Percentiles rank a stretch among this genome's conserved stretches.
Conservation (phyloP, 2,888 invertebrate species). For the Tortricodes alternella region DNA sequence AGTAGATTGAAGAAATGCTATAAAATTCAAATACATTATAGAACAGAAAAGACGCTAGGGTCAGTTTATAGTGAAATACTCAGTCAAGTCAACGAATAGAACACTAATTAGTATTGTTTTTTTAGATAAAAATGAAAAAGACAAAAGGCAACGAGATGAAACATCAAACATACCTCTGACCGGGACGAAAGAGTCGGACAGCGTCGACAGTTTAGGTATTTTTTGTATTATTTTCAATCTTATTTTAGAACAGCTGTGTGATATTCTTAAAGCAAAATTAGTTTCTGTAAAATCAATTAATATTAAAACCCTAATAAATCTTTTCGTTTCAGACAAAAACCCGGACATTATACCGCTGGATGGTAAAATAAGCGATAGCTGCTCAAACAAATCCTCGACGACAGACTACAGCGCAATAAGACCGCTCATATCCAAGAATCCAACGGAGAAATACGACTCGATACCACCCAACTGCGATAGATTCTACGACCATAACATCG, state of each 20-base stretch:
- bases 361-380: constrained; percentile 75
- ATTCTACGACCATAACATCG: constrained; percentile 67
- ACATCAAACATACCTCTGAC: constrained; percentile 74
- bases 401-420: constrained; percentile 73
- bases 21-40: too few relatives aligned
- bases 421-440: constrained; percentile 66
- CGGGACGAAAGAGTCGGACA: constrained; percentile 72
- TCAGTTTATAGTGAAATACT: too few relatives aligned
- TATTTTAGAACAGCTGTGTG: too few relatives aligned
- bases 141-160: constrained; percentile 69
- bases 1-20: too few relatives aligned
- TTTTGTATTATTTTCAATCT: background rate
- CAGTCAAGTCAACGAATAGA: background rate
- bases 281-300: constrained; percentile 24
- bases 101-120: constrained; percentile 20
- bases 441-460: constrained; percentile 67
- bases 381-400: constrained; percentile 72
- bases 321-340: constrained; percentile 68
- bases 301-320: too few relatives aligned
- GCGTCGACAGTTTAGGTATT: constrained; percentile 71
- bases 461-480: constrained; percentile 58
- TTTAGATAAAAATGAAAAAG: constrained; percentile 66
- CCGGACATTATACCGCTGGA: constrained; percentile 78
- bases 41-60: too few relatives aligned
- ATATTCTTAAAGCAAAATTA: background rate